These are phyloP conservation scores for Enteromius afrohamiltoni DNA, from an alignment of 2,797 vertebrate genomes.

Conservation along the genomic window DNA sequence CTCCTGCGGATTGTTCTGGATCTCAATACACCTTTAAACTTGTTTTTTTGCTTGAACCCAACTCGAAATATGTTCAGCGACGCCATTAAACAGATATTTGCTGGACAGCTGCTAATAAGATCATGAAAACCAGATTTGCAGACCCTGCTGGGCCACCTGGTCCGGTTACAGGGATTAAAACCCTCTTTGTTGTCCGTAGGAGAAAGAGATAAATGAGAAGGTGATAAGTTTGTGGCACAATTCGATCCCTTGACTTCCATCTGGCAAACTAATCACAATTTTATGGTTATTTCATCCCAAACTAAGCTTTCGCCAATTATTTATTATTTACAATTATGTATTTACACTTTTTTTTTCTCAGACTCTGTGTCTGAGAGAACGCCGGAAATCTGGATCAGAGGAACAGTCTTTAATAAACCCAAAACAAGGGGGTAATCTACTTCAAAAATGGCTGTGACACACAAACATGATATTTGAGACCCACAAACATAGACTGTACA, in stretches of 20 bases:
- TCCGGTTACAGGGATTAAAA: constrained; percentile 1
- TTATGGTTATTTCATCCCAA: not conserved
- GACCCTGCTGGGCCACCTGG: not conserved
- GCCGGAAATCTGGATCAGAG: too few species aligned
- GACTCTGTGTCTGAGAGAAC: too few species aligned
- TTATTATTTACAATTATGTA: not conserved
- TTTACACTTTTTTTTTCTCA: not conserved
- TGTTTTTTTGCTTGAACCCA: not conserved
- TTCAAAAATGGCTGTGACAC: too few species aligned
- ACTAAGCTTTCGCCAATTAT: not conserved
- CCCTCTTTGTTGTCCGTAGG: not conserved
- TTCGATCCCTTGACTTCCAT: not conserved
- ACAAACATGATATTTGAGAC: too few species aligned
- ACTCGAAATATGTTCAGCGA: not conserved
- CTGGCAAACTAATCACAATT: not conserved
- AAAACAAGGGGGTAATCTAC: too few species aligned
- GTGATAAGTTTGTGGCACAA: not conserved
- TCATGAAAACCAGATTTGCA: constrained; percentile 22
- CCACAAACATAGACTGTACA: too few species aligned
- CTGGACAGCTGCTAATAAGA: not conserved
- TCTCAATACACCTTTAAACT: not conserved
- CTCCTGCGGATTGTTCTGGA: not conserved
- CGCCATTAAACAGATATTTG: not conserved
- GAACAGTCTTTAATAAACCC: too few species aligned
- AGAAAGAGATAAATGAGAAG: constrained; percentile 4